phyloP scores from a whole-genome alignment of 1,140 invertebrate genomes.

The Pentalonia nigronervosa region DNA sequence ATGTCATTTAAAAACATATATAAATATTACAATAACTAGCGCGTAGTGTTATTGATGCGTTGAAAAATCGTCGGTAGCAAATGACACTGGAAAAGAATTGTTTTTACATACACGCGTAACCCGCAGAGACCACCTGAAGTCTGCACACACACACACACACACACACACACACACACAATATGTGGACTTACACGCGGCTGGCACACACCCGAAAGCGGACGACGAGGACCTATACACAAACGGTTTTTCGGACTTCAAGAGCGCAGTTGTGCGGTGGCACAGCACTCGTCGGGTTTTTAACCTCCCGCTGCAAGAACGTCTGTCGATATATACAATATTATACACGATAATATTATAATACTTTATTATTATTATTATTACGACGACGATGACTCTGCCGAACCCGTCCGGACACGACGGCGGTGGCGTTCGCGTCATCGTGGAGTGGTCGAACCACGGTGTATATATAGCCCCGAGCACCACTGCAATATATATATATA shows the following conservation, averaged over 20 bases:
- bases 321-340: not conserved
- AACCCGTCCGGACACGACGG: conserved; percentile 29
- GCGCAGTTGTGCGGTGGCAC: not conserved
- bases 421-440: not conserved
- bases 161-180: not conserved
- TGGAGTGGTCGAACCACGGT: conserved; percentile 18
- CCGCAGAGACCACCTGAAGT: not conserved
- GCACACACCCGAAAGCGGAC: not conserved
- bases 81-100: not conserved
- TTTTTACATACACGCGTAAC: not conserved
- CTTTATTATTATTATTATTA: not conserved
- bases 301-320: conserved; percentile 6
- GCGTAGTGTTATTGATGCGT: not conserved
- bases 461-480: not conserved
- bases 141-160: not conserved
- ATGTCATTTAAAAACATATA: no score
- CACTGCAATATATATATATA: not conserved
- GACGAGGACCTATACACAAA: conserved; percentile 4
- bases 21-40: no score
- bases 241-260: conserved; percentile 26
- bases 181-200: no score
- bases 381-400: conserved; percentile 43
- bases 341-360: not conserved
- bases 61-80: not conserved
- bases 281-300: conserved; percentile 50